Base-by-base conservation (phyloP, 1,140 invertebrate species). In the Nebria ingens region DNA sequence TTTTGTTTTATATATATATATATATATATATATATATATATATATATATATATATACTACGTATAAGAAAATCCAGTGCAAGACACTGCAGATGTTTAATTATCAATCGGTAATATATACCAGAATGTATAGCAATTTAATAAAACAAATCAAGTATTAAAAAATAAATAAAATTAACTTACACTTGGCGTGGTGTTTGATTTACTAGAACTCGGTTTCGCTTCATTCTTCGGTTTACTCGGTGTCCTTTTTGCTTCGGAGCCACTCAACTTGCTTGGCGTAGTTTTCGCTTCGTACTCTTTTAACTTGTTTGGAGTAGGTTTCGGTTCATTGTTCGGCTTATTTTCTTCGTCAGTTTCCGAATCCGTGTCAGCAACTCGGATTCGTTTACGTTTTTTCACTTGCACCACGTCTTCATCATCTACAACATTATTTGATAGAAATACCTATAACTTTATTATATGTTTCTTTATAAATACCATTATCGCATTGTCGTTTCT, bases 281-380 rank as follows among this genome's bases (percentile, higher is more conserved):
- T 65, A 56, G 19, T 59, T 53, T 45, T 56, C 60, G 22, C 15
- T 45, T 20, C n/a, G 1, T 12, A 54, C 55, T n/a, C n/a, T n/a
- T n/a, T n/a, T n/a, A n/a, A n/a, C n/a, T n/a, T n/a, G 11, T 57
- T 54, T n/a, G 54, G 0, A n/a, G 25, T 19, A 2, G 20, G 20
- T 21, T 25, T 50, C 25, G 15, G n/a, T n/a, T 51, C 19, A n/a
- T 6, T 56, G 54, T 56, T 38, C 6, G 21, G 4, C 13, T 2
- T 15, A 42, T 38, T 38, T 54, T 54, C 19, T 38, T 42, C 25
- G 53, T 42, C 38, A 15, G 38, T 52, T 17, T 49, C 52, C 21
- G 54, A 54, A 19, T 58, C 57, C 40, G 49, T 58, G 17, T 55
- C 53, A 42, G 21, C 56, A 22, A 21, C 12, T 12, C 51, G 25